Percentiles rank a stretch among this genome's conserved stretches.
Evolutionary conservation across 2,888 invertebrate species (phyloP).

Genomic region (Diarsia dahlii): DNA sequence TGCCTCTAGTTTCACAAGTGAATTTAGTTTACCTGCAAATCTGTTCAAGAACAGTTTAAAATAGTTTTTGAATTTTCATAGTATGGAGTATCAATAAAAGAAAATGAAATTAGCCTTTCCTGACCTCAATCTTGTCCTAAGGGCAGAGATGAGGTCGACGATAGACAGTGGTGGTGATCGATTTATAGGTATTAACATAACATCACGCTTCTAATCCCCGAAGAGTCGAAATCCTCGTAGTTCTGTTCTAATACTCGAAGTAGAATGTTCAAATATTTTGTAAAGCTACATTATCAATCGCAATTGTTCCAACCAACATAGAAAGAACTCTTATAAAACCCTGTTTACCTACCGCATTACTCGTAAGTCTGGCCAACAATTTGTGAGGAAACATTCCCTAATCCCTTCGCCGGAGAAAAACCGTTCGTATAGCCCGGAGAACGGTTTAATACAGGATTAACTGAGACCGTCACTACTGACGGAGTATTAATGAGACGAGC

Average conservation of each 20-base stretch:
- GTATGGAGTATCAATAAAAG: no score
- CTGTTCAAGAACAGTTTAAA: no score
- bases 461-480: slow-evolving; percentile 15
- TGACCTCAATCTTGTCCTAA: no score
- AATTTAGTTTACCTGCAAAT: no score
- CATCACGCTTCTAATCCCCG: neutral
- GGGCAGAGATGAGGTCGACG: no score
- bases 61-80: no score
- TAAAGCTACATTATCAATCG: neutral
- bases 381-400: slow-evolving; percentile 57
- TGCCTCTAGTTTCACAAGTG: no score
- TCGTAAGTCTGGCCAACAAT: slow-evolving; percentile 43
- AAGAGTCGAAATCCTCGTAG: neutral
- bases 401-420: slow-evolving; percentile 55
- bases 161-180: no score
- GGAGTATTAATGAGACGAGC: slow-evolving; percentile 49
- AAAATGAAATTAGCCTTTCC: no score
- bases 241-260: neutral
- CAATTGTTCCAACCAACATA: slow-evolving; percentile 1
- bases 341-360: slow-evolving; percentile 39
- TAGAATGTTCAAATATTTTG: neutral
- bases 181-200: no score
- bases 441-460: slow-evolving; percentile 55
- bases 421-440: slow-evolving; percentile 23
- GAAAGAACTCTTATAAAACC: slow-evolving; percentile 7